Percentiles rank a stretch among this genome's conserved stretches.
These are phyloP conservation scores for Ophthalmolycus amberensis DNA, from an alignment of 2,113 vertebrate species.

Conservation along the genomic window DNA sequence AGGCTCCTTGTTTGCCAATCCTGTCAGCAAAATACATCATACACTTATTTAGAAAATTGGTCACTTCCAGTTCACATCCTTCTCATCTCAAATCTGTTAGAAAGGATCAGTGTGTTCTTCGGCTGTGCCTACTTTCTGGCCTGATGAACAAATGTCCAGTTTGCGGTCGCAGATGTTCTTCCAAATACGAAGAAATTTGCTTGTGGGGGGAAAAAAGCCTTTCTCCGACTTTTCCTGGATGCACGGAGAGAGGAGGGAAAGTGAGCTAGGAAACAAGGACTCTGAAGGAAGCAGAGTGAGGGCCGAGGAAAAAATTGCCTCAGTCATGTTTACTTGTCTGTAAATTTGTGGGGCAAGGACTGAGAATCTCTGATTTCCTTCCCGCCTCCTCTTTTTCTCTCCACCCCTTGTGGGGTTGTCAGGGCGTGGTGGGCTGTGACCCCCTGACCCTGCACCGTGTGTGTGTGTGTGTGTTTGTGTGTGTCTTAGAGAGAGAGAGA, in stretches of 20 bases:
- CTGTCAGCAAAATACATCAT: slow-evolving; percentile 37
- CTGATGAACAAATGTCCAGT: slow-evolving; percentile 28
- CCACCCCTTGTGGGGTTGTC: slow-evolving; percentile 62
- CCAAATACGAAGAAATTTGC: slow-evolving; percentile 15
- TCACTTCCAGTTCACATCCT: slow-evolving; percentile 64
- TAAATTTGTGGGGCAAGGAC: slow-evolving; percentile 67
- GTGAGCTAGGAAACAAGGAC: slow-evolving; percentile 35
- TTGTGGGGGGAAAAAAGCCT: slow-evolving; percentile 7
- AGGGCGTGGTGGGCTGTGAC: slow-evolving; percentile 81
- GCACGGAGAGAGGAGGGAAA: slow-evolving; percentile 1
- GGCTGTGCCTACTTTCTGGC: slow-evolving; percentile 26
- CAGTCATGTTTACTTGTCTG: slow-evolving; percentile 76
- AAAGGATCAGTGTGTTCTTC: slow-evolving; percentile 58
- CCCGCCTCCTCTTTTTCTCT: slow-evolving; percentile 65
- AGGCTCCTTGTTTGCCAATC: slow-evolving; percentile 29
- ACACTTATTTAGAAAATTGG: slow-evolving; percentile 41
- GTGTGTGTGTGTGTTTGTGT: slow-evolving; percentile 39
- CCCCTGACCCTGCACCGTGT: slow-evolving; percentile 67
- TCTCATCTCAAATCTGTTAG: slow-evolving; percentile 50
- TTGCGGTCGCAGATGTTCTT: not conserved
- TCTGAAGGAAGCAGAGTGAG: slow-evolving; percentile 3
- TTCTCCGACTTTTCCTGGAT: slow-evolving; percentile 19
- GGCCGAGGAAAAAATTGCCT: slow-evolving; percentile 55
- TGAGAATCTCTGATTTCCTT: slow-evolving; percentile 73
- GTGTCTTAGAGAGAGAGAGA: slow-evolving; percentile 9